phyloP scores from a whole-genome alignment of 1,140 invertebrate genomes.

The Trachymyrmex septentrionalis region DNA sequence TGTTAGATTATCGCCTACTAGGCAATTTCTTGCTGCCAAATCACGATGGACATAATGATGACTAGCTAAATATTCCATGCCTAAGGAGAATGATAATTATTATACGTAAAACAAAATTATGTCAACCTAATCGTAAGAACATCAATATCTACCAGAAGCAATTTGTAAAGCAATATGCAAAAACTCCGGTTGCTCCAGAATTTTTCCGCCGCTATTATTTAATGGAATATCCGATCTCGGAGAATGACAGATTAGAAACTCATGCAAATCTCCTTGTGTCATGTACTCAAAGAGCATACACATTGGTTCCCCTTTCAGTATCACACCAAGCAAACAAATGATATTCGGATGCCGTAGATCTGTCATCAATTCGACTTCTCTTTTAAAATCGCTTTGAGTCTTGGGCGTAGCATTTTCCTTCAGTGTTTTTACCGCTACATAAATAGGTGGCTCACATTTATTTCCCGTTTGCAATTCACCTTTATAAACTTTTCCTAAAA shows the following conservation, averaged over 20 bases:
- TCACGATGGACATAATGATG: constrained; percentile 99
- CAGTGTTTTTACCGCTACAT: constrained; percentile 97
- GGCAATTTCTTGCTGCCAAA: constrained; percentile 97
- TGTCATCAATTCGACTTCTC: constrained; percentile 97
- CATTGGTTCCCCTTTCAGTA: constrained; percentile 95
- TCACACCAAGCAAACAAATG: constrained; percentile 97
- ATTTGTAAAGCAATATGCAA: constrained; percentile 96
- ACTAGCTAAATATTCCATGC: constrained; percentile 98
- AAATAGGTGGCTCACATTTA: constrained; percentile 88
- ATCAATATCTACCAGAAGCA: constrained; percentile 90
- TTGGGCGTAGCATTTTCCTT: constrained; percentile 97
- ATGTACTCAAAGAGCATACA: constrained; percentile 99
- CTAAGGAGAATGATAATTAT: constrained; percentile 80
- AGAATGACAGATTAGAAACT: constrained; percentile 96
- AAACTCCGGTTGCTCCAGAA: constrained; percentile 93
- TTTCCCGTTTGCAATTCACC: constrained; percentile 93
- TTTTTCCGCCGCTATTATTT: constrained; percentile 89
- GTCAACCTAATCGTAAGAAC: background rate
- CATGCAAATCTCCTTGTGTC: constrained; percentile 97
- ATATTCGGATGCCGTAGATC: constrained; percentile 98
- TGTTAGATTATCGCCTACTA: constrained; percentile 96
- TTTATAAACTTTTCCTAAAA: constrained; percentile 94
- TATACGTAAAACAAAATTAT: background rate
- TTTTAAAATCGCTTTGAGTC: constrained; percentile 96
- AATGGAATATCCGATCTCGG: constrained; percentile 89